Base-by-base conservation (phyloP, 2,888 invertebrate genomes). In the Nomada hirtipes region DNA sequence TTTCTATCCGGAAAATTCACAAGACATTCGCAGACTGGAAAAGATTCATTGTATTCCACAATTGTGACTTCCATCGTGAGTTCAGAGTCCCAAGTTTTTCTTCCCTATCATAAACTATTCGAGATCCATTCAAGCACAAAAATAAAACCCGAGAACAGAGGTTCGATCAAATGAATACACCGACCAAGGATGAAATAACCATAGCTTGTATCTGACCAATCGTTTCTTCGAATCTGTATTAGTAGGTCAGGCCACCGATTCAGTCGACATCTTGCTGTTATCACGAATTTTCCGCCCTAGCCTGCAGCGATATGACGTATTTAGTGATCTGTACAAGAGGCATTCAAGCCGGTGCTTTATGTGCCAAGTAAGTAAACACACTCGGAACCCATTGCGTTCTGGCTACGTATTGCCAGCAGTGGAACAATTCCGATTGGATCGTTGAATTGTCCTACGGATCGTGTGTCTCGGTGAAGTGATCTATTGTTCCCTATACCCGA, bases 381-480 rank as follows among this genome's bases (percentile, higher is more conserved):
- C 77, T 57, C n/a, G 65, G 18, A 69, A 50, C 36, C 60, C 67
- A 64, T 13, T 69, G 55, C 53, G 53, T 74, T 57, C 60, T 44
- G 59, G n/a, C 60, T 47, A 75, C 72, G 47, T 73, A 78, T 81
- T 74, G 74, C 75, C 76, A 72, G 76, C 81, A 82, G 75, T 83
- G 84, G 86, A 81, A 83, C 83, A 86, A 81, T 90, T 90, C 88
- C 89, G 87, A 88, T 88, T 87, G 86, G 80, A 55, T 42, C 26
- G 50, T 47, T 53, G 67, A 44, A 84, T 82, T 77, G 84, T 85
- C 75, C 80, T 84, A 76, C 79, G 79, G 78, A 89, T 87, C 86
- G 88, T 83, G 73, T 89, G 87, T 89, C 89, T 82, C 68, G 57
- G 67, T 67, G 73, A 88, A 88, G 89, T 89, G 89, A 89, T 89